phyloP scores from a whole-genome alignment of 2,888 invertebrate species.

The Drosophila setosimentum region DNA sequence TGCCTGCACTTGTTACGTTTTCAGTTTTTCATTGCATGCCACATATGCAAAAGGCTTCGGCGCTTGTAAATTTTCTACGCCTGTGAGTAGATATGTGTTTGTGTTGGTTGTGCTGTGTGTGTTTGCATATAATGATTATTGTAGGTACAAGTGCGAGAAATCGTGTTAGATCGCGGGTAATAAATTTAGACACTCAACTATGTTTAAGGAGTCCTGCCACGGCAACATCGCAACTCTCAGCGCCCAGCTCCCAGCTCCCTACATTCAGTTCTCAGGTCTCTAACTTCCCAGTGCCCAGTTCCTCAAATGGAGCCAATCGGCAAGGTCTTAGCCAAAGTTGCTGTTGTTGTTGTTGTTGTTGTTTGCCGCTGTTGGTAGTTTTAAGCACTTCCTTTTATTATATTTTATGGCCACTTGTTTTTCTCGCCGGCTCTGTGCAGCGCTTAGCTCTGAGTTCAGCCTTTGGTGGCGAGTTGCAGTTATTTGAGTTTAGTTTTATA shows the following conservation, averaged over 20 bases:
- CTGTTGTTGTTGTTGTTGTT: conserved; percentile 42
- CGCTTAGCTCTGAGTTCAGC: conserved; percentile 17
- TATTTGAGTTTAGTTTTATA: conserved; percentile 61
- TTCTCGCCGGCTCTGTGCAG: conserved; percentile 42
- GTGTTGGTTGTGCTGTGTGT: conserved; percentile 44
- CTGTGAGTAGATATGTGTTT: conserved; percentile 32
- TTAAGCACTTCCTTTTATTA: conserved; percentile 80
- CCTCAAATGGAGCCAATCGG: conserved; percentile 22
- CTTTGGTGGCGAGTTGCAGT: conserved; percentile 20
- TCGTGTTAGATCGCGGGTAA: conserved; percentile 84
- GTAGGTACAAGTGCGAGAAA: conserved; percentile 84
- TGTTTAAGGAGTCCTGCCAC: conserved; percentile 74
- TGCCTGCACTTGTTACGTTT: conserved; percentile 74
- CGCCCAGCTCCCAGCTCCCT: conserved; percentile 9
- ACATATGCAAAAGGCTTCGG: conserved; percentile 79
- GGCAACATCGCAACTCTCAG: conserved; percentile 27
- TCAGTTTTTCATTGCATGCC: conserved; percentile 61
- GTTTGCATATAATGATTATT: conserved; percentile 81
- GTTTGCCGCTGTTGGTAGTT: conserved; percentile 63
- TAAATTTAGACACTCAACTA: conserved; percentile 83
- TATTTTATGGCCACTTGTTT: conserved; percentile 81
- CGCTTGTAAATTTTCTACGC: conserved; percentile 70
- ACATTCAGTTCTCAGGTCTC: conserved; percentile 12
- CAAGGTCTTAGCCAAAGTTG: conserved; percentile 26
- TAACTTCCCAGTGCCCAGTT: conserved; percentile 14